These are phyloP conservation scores for Leucophora obtusa DNA, from an alignment of 2,888 invertebrate species.

Conservation along the genomic window DNA sequence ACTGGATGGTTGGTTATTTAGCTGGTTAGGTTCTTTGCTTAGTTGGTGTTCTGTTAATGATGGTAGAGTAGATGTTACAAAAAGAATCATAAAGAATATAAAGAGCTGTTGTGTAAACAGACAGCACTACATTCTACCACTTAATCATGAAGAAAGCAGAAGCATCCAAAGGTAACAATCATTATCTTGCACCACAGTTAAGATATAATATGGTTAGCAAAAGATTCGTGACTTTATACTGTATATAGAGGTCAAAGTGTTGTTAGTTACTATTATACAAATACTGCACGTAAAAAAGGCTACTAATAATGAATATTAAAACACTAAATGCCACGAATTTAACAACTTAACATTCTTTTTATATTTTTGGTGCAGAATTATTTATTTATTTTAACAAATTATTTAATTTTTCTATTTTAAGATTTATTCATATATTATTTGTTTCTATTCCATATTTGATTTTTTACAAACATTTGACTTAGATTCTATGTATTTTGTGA, in stretches of 20 bases:
- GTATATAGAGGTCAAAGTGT: background rate
- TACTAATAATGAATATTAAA: background rate
- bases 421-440: no score
- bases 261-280: background rate
- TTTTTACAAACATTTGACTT: no score
- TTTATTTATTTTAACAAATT: background rate
- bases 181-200: constrained; percentile 31
- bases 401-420: background rate
- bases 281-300: background rate
- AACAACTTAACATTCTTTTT: constrained; percentile 13
- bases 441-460: no score
- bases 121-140: background rate
- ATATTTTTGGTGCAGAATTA: background rate
- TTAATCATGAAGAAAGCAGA: constrained; percentile 37
- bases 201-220: constrained; percentile 30
- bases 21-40: no score
- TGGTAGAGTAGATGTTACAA: background rate
- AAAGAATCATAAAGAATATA: background rate
- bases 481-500: background rate
- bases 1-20: background rate
- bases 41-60: constrained; percentile 15
- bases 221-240: constrained; percentile 42
- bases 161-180: constrained; percentile 22
- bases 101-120: background rate
- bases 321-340: background rate